Conservation (phyloP, 2,797 vertebrate species). For the Enteromius paludinosus region DNA sequence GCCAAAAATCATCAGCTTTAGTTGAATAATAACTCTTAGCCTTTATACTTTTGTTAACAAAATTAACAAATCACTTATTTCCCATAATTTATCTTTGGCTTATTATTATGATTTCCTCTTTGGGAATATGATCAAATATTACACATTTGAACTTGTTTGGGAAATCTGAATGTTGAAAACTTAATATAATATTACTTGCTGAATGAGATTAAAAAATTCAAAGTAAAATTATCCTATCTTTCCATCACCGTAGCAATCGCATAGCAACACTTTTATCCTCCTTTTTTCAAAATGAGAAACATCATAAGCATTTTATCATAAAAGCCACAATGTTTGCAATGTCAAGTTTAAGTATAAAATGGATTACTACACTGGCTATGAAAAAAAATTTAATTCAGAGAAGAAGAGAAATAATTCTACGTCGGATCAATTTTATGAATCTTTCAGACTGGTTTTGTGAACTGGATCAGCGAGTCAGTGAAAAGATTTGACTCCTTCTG, state of each 20-base stretch:
- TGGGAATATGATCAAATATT: background rate
- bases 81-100: background rate
- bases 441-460: background rate
- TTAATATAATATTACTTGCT: background rate
- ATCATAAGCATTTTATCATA: background rate
- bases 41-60: background rate
- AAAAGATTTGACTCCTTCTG: background rate
- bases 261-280: background rate
- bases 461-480: background rate
- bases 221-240: background rate
- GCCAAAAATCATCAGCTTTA: background rate
- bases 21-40: background rate
- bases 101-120: background rate
- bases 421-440: background rate
- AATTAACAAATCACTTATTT: background rate
- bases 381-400: background rate
- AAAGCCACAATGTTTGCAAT: background rate
- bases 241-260: background rate
- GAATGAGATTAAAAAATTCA: slow-evolving; percentile 6
- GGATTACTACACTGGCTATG: background rate
- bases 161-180: background rate
- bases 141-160: background rate
- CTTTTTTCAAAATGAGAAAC: background rate
- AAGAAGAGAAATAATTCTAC: background rate
- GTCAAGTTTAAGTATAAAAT: background rate